A percentile compares a stretch with the other conserved stretches of the same genome.
Conservation (phyloP, 2,113 vertebrate genomes). For the Motacilla alba region DNA sequence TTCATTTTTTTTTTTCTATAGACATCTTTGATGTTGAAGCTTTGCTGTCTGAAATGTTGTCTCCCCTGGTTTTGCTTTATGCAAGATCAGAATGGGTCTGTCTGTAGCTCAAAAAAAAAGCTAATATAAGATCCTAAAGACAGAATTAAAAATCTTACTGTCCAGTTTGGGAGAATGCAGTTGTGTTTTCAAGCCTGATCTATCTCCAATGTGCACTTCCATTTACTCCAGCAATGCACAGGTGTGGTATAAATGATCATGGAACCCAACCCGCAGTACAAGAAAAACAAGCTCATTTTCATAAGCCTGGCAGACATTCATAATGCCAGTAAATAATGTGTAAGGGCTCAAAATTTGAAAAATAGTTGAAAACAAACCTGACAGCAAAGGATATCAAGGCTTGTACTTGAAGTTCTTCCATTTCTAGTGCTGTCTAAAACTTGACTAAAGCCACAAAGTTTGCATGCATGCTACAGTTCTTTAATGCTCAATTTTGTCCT, state of each 20-base stretch:
- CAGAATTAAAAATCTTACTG: not conserved
- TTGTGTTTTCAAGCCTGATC: not conserved
- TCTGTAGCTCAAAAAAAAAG: not conserved
- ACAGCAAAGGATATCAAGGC: not conserved
- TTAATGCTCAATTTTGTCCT: not conserved
- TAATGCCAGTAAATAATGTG: not conserved
- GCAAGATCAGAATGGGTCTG: not conserved
- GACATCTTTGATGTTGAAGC: not conserved
- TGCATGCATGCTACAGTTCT: not conserved
- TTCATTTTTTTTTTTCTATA: not conserved
- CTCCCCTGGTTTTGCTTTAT: not conserved
- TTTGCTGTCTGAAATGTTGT: not conserved
- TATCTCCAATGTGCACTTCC: not conserved
- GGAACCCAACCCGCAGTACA: not conserved
- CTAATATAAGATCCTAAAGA: not conserved
- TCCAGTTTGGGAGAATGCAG: not conserved
- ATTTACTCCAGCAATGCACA: not conserved
- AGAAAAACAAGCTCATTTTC: conserved; percentile 27
- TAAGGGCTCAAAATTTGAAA: not conserved
- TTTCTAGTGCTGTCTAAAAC: not conserved
- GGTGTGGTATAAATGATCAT: not conserved
- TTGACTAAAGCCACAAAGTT: not conserved
- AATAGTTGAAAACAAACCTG: not conserved
- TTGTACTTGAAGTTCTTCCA: not conserved
- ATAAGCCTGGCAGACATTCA: not conserved